Evolutionary conservation across 2,113 vertebrate species (phyloP).

Genomic region (Tichodroma muraria): DNA sequence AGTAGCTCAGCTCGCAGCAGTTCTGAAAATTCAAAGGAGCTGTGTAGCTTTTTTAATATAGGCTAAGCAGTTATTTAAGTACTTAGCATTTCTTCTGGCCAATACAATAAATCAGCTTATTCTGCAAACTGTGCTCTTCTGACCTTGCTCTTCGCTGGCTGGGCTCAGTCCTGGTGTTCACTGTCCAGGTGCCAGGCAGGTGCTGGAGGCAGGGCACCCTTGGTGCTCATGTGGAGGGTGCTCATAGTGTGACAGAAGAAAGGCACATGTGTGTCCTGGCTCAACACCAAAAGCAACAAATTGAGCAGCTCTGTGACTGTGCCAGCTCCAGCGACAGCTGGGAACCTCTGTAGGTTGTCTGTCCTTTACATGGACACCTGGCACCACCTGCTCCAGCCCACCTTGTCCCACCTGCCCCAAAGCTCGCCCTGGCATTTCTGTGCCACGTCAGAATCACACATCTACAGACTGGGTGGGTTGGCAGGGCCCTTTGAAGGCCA

Average conservation of each 20-base stretch:
- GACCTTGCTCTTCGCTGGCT: not conserved
- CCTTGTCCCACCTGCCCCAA: not conserved
- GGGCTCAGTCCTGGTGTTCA: not conserved
- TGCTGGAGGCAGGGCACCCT: not conserved
- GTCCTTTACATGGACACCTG: rapidly evolving
- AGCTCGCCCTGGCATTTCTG: not conserved
- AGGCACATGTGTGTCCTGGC: rapidly evolving
- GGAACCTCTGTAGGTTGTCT: not conserved
- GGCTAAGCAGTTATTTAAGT: not conserved
- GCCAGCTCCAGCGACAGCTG: not conserved
- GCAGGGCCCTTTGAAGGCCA: not conserved
- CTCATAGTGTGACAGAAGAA: not conserved
- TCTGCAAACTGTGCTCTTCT: not conserved
- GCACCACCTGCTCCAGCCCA: not conserved
- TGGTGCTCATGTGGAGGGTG: not conserved
- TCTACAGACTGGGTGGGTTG: not conserved
- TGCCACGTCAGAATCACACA: not conserved
- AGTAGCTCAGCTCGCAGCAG: not conserved
- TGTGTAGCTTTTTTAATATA: not conserved
- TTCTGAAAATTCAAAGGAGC: not conserved
- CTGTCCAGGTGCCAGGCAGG: not conserved
- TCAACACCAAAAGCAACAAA: not conserved
- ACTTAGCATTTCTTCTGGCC: not conserved
- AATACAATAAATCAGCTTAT: not conserved
- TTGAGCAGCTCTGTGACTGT: not conserved